These are phyloP conservation scores for Apotomis turbidana DNA, from an alignment of 2,888 invertebrate species.

Conservation along the genomic window DNA sequence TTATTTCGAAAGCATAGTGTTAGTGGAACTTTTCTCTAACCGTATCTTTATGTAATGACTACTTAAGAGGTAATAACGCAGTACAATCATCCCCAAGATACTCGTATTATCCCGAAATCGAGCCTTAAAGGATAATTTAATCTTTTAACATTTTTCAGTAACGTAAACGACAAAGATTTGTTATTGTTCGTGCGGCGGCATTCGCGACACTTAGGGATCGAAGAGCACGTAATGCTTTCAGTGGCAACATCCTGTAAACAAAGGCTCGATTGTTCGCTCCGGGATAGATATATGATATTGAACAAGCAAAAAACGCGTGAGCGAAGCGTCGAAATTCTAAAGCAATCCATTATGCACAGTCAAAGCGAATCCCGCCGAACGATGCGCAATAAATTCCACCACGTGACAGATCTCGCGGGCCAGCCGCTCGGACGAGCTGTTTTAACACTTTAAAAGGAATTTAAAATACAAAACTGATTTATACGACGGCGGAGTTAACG, in stretches of 20 bases:
- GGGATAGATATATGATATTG: slow-evolving; percentile 37
- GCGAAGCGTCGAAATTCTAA: slow-evolving; percentile 42
- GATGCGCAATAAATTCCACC: slow-evolving; percentile 61
- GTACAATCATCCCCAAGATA: too few species aligned
- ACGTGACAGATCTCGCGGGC: slow-evolving; percentile 61
- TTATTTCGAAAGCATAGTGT: too few species aligned
- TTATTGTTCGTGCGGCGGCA: background rate
- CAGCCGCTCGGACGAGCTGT: slow-evolving; percentile 50
- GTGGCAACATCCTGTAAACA: slow-evolving; percentile 32
- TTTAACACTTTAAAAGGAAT: slow-evolving; percentile 62
- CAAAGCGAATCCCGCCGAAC: slow-evolving; percentile 59
- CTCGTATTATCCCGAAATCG: too few species aligned
- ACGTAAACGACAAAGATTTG: background rate
- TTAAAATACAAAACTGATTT: slow-evolving; percentile 59
- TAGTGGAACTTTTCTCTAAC: too few species aligned
- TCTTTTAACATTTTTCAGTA: background rate
- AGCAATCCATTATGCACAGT: slow-evolving; percentile 43
- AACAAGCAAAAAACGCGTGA: slow-evolving; percentile 38
- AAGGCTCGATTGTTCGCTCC: slow-evolving; percentile 34
- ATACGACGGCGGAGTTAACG: slow-evolving; percentile 4
- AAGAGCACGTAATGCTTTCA: slow-evolving; percentile 24
- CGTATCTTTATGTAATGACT: too few species aligned
- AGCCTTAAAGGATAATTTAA: background rate
- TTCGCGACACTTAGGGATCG: background rate
- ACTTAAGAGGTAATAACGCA: too few species aligned